These are phyloP conservation scores for Dryobota labecula DNA, from an alignment of 2,888 invertebrate genomes.

Conservation along the genomic window DNA sequence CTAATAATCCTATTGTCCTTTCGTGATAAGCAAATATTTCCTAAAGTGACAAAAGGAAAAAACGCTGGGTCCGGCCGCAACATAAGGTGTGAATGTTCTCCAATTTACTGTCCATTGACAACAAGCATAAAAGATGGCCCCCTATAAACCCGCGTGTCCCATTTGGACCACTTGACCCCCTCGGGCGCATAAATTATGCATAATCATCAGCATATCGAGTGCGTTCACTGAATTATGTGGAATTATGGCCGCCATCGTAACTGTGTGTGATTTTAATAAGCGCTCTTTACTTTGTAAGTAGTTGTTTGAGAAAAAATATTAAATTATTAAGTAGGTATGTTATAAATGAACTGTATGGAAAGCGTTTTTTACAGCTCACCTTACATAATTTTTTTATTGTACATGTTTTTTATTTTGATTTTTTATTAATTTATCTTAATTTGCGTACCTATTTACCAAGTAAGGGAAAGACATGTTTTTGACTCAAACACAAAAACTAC, in stretches of 20 bases:
- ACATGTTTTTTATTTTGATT: not conserved
- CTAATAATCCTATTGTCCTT: conserved; percentile 79
- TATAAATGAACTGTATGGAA: not conserved
- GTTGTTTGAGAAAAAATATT: not conserved
- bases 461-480: not conserved
- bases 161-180: conserved; percentile 86
- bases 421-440: too few species aligned
- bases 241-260: conserved; percentile 18
- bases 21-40: conserved; percentile 75
- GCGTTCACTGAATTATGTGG: conserved; percentile 48
- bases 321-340: not conserved
- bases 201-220: conserved; percentile 80
- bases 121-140: conserved; percentile 73
- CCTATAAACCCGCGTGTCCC: conserved; percentile 64
- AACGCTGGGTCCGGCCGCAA: conserved; percentile 73
- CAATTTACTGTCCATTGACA: conserved; percentile 81
- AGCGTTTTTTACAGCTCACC: not conserved
- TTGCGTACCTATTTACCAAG: not conserved
- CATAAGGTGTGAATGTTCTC: conserved; percentile 86
- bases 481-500: not conserved
- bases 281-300: not conserved
- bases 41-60: conserved; percentile 59
- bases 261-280: conserved; percentile 25
- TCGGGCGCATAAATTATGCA: conserved; percentile 88
- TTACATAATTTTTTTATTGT: not conserved